Evolutionary conservation across 1,140 invertebrate genomes (phyloP).

Genomic region (Bombus confusus): DNA sequence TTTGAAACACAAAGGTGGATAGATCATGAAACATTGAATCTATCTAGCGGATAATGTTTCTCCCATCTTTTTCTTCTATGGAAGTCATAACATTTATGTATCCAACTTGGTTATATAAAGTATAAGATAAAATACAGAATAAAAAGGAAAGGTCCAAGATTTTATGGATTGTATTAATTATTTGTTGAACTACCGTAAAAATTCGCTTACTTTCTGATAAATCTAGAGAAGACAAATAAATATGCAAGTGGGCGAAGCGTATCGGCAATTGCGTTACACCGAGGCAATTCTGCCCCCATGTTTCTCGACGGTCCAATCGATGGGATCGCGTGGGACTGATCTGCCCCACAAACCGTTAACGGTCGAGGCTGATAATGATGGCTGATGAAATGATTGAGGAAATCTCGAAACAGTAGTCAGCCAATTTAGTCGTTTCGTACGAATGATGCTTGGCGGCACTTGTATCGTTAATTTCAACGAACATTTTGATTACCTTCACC

Average conservation of each 20-base stretch:
- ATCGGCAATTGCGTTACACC: slow-evolving; percentile 38
- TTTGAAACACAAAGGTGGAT: neutral
- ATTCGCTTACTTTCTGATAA: neutral
- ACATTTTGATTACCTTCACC: slow-evolving; percentile 8
- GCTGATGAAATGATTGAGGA: slow-evolving; percentile 76
- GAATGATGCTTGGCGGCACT: slow-evolving; percentile 16
- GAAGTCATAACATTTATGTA: no score
- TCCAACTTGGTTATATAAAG: no score
- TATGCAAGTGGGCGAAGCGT: neutral
- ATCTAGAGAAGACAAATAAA: neutral
- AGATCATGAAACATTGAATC: no score
- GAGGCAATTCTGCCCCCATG: slow-evolving; percentile 27
- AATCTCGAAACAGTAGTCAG: slow-evolving; percentile 69
- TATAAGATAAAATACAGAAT: no score
- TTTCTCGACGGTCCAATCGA: slow-evolving; percentile 39
- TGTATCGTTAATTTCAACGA: slow-evolving; percentile 12
- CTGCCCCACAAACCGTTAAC: slow-evolving; percentile 56
- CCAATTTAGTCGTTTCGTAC: slow-evolving; percentile 67
- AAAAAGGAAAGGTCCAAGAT: no score
- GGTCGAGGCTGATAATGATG: slow-evolving; percentile 49
- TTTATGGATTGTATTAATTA: neutral
- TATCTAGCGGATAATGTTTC: neutral
- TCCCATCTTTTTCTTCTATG: no score
- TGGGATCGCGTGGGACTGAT: slow-evolving; percentile 70
- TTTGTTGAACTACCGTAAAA: neutral